Conservation (phyloP, 2,113 vertebrate species). For the Caloenas nicobarica region DNA sequence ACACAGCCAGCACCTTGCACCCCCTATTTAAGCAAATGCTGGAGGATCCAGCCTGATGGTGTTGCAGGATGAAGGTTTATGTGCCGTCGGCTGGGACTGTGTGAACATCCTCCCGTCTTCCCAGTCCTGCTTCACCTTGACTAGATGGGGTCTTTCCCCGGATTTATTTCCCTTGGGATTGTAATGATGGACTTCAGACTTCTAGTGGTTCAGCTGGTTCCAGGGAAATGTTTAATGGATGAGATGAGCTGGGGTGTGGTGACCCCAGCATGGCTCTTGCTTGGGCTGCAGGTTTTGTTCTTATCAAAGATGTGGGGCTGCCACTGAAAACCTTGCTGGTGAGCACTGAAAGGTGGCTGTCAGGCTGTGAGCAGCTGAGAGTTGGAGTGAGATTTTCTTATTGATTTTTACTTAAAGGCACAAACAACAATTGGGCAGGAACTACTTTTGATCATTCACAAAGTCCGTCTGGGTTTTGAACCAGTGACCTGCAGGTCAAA, state of each 20-base stretch:
- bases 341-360: background rate
- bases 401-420: background rate
- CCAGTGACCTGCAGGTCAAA: background rate
- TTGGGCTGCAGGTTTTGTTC: background rate
- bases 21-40: background rate
- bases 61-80: background rate
- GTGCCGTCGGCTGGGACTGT: background rate
- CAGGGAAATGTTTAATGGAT: background rate
- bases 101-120: background rate
- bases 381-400: background rate
- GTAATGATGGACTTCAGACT: background rate
- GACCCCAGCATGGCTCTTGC: rapidly evolving
- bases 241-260: background rate
- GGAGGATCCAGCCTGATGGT: background rate
- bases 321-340: background rate
- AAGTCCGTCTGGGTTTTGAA: background rate
- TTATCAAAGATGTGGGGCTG: background rate
- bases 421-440: background rate
- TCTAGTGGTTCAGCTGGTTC: background rate
- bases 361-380: background rate
- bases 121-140: background rate
- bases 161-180: background rate
- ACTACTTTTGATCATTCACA: background rate
- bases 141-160: background rate
- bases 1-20: background rate